Percentiles rank a stretch among this genome's conserved stretches.
Conservation (phyloP, 1,140 invertebrate species). For the Cardiocondyla obscurior region DNA sequence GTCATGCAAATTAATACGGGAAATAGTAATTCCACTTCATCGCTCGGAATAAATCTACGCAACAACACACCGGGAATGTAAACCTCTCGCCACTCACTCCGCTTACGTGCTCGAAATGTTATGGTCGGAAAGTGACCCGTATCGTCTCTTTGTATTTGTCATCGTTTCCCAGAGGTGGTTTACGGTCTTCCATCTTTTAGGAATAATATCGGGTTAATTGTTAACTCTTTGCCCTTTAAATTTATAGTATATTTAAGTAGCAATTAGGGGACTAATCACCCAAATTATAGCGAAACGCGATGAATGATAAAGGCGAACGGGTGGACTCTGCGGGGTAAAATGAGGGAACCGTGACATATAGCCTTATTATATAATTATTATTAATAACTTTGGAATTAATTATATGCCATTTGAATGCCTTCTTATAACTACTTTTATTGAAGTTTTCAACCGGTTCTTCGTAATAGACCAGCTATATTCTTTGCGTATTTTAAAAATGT, state of each 20-base stretch:
- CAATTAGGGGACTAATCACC: not conserved
- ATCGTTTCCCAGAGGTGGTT: not conserved
- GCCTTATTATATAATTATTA: not conserved
- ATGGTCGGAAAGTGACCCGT: constrained; percentile 22
- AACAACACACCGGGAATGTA: constrained; percentile 58
- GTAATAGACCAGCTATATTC: not conserved
- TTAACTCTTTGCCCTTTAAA: not conserved
- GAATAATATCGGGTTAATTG: not conserved
- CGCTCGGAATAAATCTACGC: constrained; percentile 75
- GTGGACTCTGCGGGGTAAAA: not conserved
- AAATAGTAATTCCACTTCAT: constrained; percentile 76
- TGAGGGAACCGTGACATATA: not conserved
- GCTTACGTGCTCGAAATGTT: constrained; percentile 64
- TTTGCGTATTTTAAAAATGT: not conserved
- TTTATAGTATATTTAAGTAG: constrained; percentile 36
- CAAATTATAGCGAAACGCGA: not conserved
- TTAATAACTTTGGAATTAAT: not conserved
- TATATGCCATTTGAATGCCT: not conserved
- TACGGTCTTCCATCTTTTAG: not conserved
- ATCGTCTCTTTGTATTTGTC: constrained; percentile 49
- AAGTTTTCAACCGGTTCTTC: not conserved
- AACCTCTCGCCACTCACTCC: constrained; percentile 42
- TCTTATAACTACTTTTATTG: not conserved
- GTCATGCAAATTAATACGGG: constrained; percentile 77
- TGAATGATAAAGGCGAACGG: not conserved